Base-by-base conservation (phyloP, 2,797 vertebrate species). In the Centroberyx gerrardi region DNA sequence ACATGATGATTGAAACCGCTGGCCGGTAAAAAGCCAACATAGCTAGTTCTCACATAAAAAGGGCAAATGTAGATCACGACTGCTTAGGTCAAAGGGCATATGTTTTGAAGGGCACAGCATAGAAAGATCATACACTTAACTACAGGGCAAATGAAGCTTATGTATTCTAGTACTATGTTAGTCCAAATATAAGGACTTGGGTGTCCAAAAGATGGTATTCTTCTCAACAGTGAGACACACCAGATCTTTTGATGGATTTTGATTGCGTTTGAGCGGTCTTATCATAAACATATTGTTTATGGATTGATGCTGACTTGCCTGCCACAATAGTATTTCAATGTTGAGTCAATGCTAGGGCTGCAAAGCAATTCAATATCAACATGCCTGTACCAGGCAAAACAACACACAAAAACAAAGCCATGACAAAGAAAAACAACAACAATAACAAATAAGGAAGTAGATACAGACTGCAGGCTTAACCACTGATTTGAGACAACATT, bases 41-140 rank as follows among this genome's bases (percentile, higher is more conserved):
- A 81, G 74, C 78, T 77, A 77, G 75, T 63, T 83, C 73, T 87
- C 71, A 87, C 70, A 75, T 80, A 80, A 93, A 94, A 94, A 94
- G 91, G 92, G 93, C 92, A 94, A 93, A 94, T 94, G 93, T 92
- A 94, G 86, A 90, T 90, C 74, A 80, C 68, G 81, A 80, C 68
- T 79, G 69, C 77, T 82, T 72, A 82, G 74, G 72, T 87, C 79
- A 87, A 90, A 93, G 84, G 90, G 90, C 90, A 82, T 66, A 72
- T 82, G 46, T 78, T 73, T 73, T 87, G 63, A 84, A 83, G 76
- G 80, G 87, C 81, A 90, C 67, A 76, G 59, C 60, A 49, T 61
- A 46, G 77, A 62, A 72, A 85, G 71, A 75, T 65, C 52, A 74
- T 63, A 75, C 59, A 70, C 59, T 79, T 68, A 60, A 77, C 63